A percentile compares a stretch with the other conserved stretches of the same genome.
These are phyloP conservation scores for Drosophila maculinotata DNA, from an alignment of 2,888 invertebrate genomes.

Conservation along the genomic window DNA sequence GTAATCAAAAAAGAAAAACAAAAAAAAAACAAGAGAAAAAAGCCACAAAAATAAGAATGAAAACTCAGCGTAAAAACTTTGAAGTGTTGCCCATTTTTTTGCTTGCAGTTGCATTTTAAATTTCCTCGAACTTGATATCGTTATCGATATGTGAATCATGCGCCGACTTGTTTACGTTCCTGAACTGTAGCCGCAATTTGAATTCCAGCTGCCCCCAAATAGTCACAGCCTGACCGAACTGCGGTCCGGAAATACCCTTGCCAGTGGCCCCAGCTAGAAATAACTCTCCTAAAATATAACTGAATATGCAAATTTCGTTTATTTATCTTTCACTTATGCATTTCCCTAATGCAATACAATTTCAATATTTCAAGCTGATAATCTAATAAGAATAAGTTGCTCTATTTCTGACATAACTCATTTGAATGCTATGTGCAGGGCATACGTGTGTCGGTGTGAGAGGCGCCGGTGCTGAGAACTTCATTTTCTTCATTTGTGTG, in stretches of 20 bases:
- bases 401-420: no score
- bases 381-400: no score
- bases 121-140: constrained; percentile 26
- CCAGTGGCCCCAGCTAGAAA: neutral
- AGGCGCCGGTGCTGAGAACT: no score
- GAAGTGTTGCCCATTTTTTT: constrained; percentile 4
- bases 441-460: no score
- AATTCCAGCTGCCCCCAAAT: constrained; percentile 16
- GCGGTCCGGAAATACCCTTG: neutral
- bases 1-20: constrained; percentile 10
- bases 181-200: constrained; percentile 30
- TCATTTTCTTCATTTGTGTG: neutral
- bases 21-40: constrained; percentile 9
- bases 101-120: constrained; percentile 31
- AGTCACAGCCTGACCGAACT: neutral
- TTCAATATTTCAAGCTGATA: no score
- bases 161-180: constrained; percentile 42
- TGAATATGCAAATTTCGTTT: no score
- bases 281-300: no score
- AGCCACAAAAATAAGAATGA: constrained; percentile 26
- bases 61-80: constrained; percentile 46
- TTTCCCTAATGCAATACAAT: no score
- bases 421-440: no score
- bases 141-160: constrained; percentile 47
- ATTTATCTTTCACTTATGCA: no score